Conservation (phyloP, 2,113 vertebrate genomes). For the Oostethus manadensis region DNA sequence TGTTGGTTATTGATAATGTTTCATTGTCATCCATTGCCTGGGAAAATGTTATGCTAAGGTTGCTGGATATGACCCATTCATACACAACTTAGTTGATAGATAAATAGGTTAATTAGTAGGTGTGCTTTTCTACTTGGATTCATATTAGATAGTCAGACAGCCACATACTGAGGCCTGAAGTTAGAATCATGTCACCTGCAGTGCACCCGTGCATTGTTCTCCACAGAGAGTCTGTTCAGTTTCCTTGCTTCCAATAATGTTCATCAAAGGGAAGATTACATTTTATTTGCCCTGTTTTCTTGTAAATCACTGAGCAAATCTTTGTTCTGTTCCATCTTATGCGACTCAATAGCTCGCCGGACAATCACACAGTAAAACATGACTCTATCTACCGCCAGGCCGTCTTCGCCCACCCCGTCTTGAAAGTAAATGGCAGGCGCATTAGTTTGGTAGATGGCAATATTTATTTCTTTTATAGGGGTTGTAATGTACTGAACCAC, state of each 20-base stretch:
- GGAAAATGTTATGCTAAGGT: not conserved
- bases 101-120: not conserved
- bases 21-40: slow-evolving; percentile 5
- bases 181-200: slow-evolving; percentile 36
- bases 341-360: slow-evolving; percentile 51
- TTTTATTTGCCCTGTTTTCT: slow-evolving; percentile 56
- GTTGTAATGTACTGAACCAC: slow-evolving; percentile 69
- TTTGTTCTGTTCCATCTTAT: slow-evolving; percentile 52
- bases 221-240: slow-evolving; percentile 27
- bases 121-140: not conserved
- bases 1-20: slow-evolving; percentile 5
- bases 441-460: slow-evolving; percentile 72
- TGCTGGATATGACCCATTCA: too few species aligned
- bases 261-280: slow-evolving; percentile 50
- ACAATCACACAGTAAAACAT: slow-evolving; percentile 56
- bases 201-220: slow-evolving; percentile 23
- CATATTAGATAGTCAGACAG: not conserved
- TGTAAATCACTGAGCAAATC: slow-evolving; percentile 63
- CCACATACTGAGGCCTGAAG: slow-evolving; percentile 4
- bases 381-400: slow-evolving; percentile 45
- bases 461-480: slow-evolving; percentile 76
- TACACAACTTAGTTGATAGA: too few species aligned
- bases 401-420: slow-evolving; percentile 45
- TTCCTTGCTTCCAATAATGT: slow-evolving; percentile 45
- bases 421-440: slow-evolving; percentile 70